Base-by-base conservation (phyloP, 2,797 vertebrate species). In the Cirrhinus mrigala region DNA sequence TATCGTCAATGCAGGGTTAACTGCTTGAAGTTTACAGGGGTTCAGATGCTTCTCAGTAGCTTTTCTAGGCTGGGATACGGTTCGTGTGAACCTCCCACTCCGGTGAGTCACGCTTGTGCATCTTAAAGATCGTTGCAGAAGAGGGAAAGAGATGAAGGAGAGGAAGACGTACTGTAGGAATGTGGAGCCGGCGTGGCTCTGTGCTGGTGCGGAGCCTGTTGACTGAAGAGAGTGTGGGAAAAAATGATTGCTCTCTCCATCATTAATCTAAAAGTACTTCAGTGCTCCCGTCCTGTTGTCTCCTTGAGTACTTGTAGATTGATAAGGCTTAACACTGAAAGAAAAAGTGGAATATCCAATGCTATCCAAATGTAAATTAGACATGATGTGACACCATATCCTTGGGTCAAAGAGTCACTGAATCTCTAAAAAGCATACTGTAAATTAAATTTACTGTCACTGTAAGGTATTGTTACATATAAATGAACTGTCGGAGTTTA, bases 201-300 rank as follows among this genome's bases (percentile, higher is more conserved):
- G 90, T 92, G 94, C 91, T 90, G 91, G 91, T 83, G 90, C 86
- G 87, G 83, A 90, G 82, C 83, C 91, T 87, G 91, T 90, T 92
- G 92, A 94, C 90, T 92, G 92, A 91, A 95, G 93, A 93, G 94
- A 90, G 93, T 94, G 94, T 93, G 93, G 93, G 93, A 91, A 27
- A 56, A 75, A 29, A 76, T 20, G 82, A 73, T 76, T 22, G 78
- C 54, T 76, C 91, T 92, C 91, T 93, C 92, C 90, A 88, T 92
- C 91, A 93, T 93, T 95, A 95, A 95, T 96, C 95, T 93, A 75
- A 89, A 89, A 94, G 90, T 93, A 94, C 94, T 95, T 94, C 92
- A 94, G 92, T 93, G 94, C 94, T 91, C 94, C 94, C 93, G 93
- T 94, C 94, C 93, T 85, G 79, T 93, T 92, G 95, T 95, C 95